Conservation (phyloP, 2,797 vertebrate species). For the Bradypodion pumilum region DNA sequence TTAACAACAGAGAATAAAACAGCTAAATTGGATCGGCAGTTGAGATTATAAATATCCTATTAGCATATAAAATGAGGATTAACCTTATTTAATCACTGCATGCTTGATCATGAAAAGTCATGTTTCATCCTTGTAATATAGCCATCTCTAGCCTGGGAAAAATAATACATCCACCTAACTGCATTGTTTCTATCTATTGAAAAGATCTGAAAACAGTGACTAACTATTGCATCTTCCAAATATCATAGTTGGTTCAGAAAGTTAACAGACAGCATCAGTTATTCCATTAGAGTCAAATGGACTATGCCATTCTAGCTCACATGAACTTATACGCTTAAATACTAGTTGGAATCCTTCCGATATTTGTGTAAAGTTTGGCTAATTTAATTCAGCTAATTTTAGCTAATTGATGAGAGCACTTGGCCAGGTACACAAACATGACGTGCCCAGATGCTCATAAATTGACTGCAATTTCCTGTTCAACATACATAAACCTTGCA, state of each 20-base stretch:
- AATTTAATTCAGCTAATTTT: too few relatives aligned
- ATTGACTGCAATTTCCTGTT: too few relatives aligned
- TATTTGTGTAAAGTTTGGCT: too few relatives aligned
- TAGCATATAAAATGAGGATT: slow-evolving; percentile 82
- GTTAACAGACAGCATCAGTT: background rate
- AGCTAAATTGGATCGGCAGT: slow-evolving; percentile 79
- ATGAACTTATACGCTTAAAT: background rate
- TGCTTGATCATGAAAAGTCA: slow-evolving; percentile 76
- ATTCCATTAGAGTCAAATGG: background rate
- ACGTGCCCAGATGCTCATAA: too few relatives aligned
- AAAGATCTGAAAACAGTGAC: slow-evolving; percentile 55
- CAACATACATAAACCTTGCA: too few relatives aligned
- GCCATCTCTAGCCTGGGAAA: slow-evolving; percentile 58
- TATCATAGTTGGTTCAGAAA: slow-evolving; percentile 44
- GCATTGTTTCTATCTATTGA: slow-evolving; percentile 59
- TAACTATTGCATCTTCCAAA: background rate
- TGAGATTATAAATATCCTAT: slow-evolving; percentile 82
- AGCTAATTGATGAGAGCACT: too few relatives aligned
- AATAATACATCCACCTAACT: slow-evolving; percentile 72
- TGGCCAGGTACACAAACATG: too few relatives aligned
- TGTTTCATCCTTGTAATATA: slow-evolving; percentile 71
- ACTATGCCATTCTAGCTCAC: background rate
- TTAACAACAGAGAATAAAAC: slow-evolving; percentile 81
- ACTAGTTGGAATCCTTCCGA: too few relatives aligned
- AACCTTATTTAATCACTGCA: slow-evolving; percentile 80